A percentile compares a stretch with the other conserved stretches of the same genome.
Conservation (phyloP, 2,888 invertebrate genomes). For the Andrena hattorfiana region DNA sequence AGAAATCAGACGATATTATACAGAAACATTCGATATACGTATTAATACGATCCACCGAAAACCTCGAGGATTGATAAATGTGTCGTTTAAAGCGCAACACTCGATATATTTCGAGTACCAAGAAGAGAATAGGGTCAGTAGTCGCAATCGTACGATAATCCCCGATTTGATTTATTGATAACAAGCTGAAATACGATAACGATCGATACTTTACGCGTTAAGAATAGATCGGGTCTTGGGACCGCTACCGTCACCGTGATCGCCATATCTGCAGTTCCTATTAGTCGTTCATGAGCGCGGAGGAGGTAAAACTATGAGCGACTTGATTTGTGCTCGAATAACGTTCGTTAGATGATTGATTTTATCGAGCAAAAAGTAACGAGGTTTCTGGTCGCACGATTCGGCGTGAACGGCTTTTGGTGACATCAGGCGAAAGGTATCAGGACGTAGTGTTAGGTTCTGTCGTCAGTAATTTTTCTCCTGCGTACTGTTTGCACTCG, state of each 20-base stretch:
- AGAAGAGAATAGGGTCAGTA: neutral
- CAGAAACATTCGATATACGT: neutral
- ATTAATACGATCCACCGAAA: neutral
- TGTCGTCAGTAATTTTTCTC: neutral
- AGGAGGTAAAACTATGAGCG: neutral
- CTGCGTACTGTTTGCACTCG: neutral
- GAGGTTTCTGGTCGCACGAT: too few species aligned
- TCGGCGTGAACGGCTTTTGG: neutral
- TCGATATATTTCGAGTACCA: neutral
- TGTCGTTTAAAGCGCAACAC: neutral
- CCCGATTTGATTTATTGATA: neutral
- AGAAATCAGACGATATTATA: neutral
- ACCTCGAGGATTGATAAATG: neutral
- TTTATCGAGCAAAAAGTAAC: neutral
- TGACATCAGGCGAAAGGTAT: neutral
- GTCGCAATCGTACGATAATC: neutral
- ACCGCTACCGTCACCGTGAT: neutral
- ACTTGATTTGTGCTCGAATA: neutral
- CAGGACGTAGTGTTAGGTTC: neutral
- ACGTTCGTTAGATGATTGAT: neutral
- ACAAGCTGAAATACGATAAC: neutral
- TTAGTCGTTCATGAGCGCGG: neutral
- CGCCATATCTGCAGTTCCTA: neutral
- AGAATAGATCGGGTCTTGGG: neutral
- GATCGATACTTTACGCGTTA: neutral